Evolutionary conservation across 2,797 vertebrate genomes (phyloP), one percentile per base, ranked within the genome.

Genomic region (Tolypeutes matacus): DNA sequence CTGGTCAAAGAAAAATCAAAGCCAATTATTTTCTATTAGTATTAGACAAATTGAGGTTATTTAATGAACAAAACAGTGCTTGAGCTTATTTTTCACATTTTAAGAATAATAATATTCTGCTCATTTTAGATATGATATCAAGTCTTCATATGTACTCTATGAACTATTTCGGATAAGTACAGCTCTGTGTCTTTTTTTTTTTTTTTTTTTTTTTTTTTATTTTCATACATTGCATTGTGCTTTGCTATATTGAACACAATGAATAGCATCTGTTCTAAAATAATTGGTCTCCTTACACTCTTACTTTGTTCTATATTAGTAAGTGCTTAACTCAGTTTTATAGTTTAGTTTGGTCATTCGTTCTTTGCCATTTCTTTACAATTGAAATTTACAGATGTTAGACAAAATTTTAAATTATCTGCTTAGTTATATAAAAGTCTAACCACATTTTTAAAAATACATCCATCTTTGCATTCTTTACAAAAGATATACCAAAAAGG

Each of bases 231-330:
- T 62, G 25, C 25, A 56, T 70, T 72, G 15, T 2, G 34, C 46
- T 94, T 96, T 95, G 83, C 82, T 93, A 72, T 78, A 72, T 46
- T 42, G 81, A 76, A 93, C 0, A 97, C 42, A 97, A 89, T 23
- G 60, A 94, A 86, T 67, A 60, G 93, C 56, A 81, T 86, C 60
- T 94, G 70, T 39, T n/a, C 42, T 34, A 39, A 51, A 23, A 91
- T 56, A n/a, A 81, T 92, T 86, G 58, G 6, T 83, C 60, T 67
- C 20, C 34, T 85, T 81, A 80, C 12, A 51, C 29, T 95, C 25
- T 64, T 34, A 91, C 39, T 96, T 96, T 67, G 13, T 73, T 82
- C 91, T n/a, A 39, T 58, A 1, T 90, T 85, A n/a, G 13, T 96
- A 89, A 93, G 60, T 77, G 89, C 20, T 13, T 69, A 72, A 85